A percentile compares a stretch with the other conserved stretches of the same genome.
Conservation (phyloP, 1,140 invertebrate species). For the Anoplolepis gracilipes region DNA sequence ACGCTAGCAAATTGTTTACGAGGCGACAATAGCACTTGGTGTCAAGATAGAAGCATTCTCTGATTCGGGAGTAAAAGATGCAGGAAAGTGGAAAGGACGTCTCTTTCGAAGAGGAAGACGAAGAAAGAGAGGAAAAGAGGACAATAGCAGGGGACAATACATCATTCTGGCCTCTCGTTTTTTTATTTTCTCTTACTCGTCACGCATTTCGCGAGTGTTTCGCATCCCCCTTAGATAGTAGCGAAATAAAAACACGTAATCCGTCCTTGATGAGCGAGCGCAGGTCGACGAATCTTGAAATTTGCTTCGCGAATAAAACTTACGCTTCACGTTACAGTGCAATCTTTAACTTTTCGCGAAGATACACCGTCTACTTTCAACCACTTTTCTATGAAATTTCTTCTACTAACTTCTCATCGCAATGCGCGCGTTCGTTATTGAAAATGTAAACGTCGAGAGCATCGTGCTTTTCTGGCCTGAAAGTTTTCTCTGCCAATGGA, state of each 20-base stretch:
- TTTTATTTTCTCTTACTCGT: neutral
- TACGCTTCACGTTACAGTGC: neutral
- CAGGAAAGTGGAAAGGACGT: conserved; percentile 22
- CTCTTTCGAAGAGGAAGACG: neutral
- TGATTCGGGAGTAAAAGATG: conserved; percentile 44
- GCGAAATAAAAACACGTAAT: conserved; percentile 32
- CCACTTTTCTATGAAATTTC: conserved; percentile 23
- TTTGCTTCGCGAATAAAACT: conserved; percentile 14
- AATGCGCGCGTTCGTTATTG: conserved; percentile 21
- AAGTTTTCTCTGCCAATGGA: conserved; percentile 11
- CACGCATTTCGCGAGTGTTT: neutral
- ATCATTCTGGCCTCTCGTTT: conserved; percentile 24
- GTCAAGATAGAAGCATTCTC: neutral
- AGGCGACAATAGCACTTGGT: conserved; percentile 39
- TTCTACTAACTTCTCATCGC: conserved; percentile 30
- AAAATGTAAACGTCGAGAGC: conserved; percentile 38
- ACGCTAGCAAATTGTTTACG: conserved; percentile 55
- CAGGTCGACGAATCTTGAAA: conserved; percentile 15
- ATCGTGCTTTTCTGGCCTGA: neutral
- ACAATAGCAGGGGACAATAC: conserved; percentile 54
- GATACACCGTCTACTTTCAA: conserved; percentile 1
- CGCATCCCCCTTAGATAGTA: neutral
- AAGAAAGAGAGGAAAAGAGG: neutral
- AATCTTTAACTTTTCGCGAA: conserved; percentile 39
- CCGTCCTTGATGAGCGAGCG: neutral